These are phyloP conservation scores for Myoxocephalus aenaeus DNA, from an alignment of 2,797 vertebrate species.

Conservation along the genomic window DNA sequence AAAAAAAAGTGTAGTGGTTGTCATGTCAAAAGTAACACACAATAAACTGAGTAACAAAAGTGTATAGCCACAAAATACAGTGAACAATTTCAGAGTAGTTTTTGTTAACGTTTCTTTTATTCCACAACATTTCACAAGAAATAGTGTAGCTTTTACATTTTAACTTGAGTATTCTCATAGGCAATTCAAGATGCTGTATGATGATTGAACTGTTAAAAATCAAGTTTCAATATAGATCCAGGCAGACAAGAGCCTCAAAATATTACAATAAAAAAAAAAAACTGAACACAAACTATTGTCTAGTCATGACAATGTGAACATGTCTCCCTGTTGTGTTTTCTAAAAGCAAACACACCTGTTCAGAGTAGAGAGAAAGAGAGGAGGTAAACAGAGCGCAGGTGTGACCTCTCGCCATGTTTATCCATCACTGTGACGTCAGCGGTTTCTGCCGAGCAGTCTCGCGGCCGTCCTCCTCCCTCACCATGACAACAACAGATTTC, in stretches of 20 bases:
- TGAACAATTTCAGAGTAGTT: background rate
- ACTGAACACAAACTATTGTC: background rate
- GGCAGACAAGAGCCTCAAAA: background rate
- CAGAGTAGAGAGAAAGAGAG: background rate
- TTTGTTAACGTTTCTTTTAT: background rate
- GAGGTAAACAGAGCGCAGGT: constrained; percentile 21
- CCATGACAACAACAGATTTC: constrained; percentile 71
- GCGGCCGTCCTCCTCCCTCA: constrained; percentile 50
- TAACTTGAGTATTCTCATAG: background rate
- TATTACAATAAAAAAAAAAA: background rate
- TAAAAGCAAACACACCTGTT: background rate
- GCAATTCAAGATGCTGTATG: background rate
- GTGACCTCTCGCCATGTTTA: constrained; percentile 20
- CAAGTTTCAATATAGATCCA: background rate
- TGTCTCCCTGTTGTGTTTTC: background rate
- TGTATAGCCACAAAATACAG: background rate
- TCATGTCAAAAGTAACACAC: background rate
- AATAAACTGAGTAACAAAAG: background rate
- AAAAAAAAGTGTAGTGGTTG: background rate
- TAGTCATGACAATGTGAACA: background rate
- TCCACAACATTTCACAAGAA: background rate
- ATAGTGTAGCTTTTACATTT: background rate
- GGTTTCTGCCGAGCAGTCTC: constrained; percentile 20
- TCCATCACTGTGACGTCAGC: constrained; percentile 67
- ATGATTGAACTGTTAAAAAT: background rate